These are phyloP conservation scores for Hafferia zeledoni DNA, from an alignment of 2,797 vertebrate genomes.

Conservation along the genomic window DNA sequence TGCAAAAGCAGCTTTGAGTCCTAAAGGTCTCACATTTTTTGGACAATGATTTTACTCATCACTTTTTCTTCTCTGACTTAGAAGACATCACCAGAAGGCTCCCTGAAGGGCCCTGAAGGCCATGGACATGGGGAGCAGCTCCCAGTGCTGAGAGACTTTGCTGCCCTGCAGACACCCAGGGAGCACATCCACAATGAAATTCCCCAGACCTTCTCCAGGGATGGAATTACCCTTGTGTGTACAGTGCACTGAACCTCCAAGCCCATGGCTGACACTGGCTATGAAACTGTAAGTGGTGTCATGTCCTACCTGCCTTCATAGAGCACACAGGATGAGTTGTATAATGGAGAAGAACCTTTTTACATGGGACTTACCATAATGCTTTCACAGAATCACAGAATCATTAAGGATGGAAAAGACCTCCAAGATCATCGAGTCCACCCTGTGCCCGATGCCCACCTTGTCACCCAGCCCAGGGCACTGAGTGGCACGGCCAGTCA, in stretches of 20 bases:
- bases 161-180: background rate
- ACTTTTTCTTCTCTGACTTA: background rate
- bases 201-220: background rate
- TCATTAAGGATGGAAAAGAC: background rate
- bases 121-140: accelerated
- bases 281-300: background rate
- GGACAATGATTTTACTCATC: background rate
- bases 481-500: background rate
- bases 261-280: accelerated
- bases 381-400: background rate
- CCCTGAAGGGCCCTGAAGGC: background rate
- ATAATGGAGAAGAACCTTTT: background rate
- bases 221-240: background rate
- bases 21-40: background rate
- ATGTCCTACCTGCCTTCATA: background rate
- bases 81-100: background rate
- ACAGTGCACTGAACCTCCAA: background rate
- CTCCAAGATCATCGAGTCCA: too few species aligned
- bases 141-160: background rate
- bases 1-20: background rate
- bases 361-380: accelerated
- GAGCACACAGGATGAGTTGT: background rate
- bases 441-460: background rate
- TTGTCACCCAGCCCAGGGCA: background rate
- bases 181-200: background rate